Evolutionary conservation across 2,888 invertebrate genomes (phyloP), one percentile per base, ranked within the genome.

Genomic region (Allygus modestus): DNA sequence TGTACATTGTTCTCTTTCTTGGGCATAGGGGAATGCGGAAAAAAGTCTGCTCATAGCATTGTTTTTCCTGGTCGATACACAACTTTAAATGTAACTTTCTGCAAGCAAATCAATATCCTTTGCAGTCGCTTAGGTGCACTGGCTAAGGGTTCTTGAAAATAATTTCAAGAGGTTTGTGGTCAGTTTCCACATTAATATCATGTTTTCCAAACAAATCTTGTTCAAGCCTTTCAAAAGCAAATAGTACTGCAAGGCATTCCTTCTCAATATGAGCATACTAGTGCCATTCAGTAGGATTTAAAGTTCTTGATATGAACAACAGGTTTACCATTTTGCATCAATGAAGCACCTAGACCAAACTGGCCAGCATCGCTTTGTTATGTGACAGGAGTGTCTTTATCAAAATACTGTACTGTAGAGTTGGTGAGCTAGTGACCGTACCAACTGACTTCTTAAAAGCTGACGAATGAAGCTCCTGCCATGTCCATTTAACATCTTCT

Each of bases 201-300:
- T 83, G 79, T 46, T 87, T 28, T 0, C 88, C 89, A 87, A 87
- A 89, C 1, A 90, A 87, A 83, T 89, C 90, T 84, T 89, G 88
- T n/a, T 88, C 87, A 85, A 89, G 90, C 83, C 88, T 88, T 37
- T 87, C 81, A 83, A 88, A 89, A 7, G 86, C 89, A 86, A 89
- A 89, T 7, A 85, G 85, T 51, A 87, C 86, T 1, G 90, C 89
- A 41, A 89, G 81, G 5, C 88, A 86, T 84, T 90, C 89, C n/a
- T 86, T 89, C 79, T 90, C 89, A 15, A 89, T 89, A 83, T 89
- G 89, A 23, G 88, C 87, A 86, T n/a, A n/a, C n/a, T 89, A 89
- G 7, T 1, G 2, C 11, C 28, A 73, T 23, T 73, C 41, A 15
- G 73, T 41, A 15, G 23, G 1, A 20, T 51, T 51, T 26, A 77